These are phyloP conservation scores for Anguilla japonica DNA, from an alignment of 2,113 vertebrate genomes.

Conservation along the genomic window DNA sequence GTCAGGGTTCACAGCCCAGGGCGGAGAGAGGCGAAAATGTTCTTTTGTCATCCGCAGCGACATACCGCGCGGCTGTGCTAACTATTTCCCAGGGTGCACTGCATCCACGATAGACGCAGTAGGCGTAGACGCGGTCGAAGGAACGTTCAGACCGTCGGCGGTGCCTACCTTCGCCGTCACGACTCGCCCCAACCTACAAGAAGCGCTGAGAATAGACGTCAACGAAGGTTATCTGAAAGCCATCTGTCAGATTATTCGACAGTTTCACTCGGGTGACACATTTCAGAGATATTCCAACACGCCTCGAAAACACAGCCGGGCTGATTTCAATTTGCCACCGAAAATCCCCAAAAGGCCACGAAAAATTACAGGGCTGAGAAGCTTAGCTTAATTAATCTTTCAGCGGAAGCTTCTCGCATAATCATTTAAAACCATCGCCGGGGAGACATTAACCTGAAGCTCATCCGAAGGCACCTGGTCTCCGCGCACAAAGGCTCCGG, in stretches of 20 bases:
- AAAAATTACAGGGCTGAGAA: neutral
- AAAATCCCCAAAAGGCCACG: neutral
- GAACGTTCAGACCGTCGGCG: neutral
- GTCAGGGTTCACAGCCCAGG: neutral
- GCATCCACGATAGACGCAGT: neutral
- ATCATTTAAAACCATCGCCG: neutral
- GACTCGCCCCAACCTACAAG: too few species aligned
- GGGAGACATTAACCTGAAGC: neutral
- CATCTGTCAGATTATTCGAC: neutral
- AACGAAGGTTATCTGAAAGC: neutral
- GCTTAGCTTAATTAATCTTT: constrained; percentile 3
- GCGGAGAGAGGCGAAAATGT: neutral
- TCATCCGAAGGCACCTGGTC: neutral
- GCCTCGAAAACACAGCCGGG: neutral
- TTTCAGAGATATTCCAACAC: neutral
- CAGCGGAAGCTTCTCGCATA: neutral
- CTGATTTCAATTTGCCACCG: neutral
- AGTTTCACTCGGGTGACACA: neutral
- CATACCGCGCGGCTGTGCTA: neutral
- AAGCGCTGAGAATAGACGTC: neutral
- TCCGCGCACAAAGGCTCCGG: neutral
- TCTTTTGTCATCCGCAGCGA: neutral
- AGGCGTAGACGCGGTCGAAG: neutral
- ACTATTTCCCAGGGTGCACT: neutral
- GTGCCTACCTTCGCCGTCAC: too few species aligned